phyloP scores from a whole-genome alignment of 2,888 invertebrate genomes.

The Lottia scabra region DNA sequence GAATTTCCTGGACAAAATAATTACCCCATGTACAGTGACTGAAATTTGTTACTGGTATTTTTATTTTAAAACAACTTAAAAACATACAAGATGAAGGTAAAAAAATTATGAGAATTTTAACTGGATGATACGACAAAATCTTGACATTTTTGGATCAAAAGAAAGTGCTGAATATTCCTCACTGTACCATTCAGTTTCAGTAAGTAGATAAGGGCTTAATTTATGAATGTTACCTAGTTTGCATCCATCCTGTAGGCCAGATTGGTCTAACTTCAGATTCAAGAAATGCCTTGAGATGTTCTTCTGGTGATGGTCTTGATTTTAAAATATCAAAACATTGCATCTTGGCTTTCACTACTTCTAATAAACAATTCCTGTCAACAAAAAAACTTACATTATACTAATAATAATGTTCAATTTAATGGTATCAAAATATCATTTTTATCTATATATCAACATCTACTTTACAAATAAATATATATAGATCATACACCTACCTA shows the following conservation, averaged over 20 bases:
- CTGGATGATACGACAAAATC: no score
- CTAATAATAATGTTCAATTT: neutral
- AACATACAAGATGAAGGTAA: no score
- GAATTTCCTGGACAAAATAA: no score
- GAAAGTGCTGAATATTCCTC: neutral
- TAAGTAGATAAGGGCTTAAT: no score
- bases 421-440: constrained; percentile 5
- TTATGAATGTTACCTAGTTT: constrained; percentile 65
- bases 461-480: no score
- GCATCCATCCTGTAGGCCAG: constrained; percentile 80
- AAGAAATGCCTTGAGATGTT: constrained; percentile 73
- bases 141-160: no score
- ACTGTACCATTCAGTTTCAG: no score
- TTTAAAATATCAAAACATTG: constrained; percentile 71
- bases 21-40: no score
- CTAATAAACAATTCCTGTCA: constrained; percentile 60
- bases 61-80: neutral
- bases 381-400: no score
- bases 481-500: constrained; percentile 71
- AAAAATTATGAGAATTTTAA: no score
- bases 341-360: constrained; percentile 70
- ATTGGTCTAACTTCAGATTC: constrained; percentile 75
- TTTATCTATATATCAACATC: neutral
- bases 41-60: neutral
- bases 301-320: constrained; percentile 67